phyloP scores from a whole-genome alignment of 64 coral and sea anemone species.

The Acropora yongei region DNA sequence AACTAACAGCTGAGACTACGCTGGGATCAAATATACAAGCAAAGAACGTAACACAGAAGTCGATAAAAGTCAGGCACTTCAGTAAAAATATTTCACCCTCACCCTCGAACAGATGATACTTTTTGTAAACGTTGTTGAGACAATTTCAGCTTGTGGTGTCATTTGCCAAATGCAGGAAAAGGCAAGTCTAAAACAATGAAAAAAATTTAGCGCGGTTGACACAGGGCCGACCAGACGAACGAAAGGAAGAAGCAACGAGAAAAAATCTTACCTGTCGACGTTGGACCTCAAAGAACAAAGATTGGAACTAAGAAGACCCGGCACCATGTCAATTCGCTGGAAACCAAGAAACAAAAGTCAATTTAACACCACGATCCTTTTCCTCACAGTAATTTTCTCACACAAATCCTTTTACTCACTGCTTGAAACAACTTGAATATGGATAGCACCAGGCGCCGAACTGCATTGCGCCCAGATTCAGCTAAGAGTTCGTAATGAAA shows the following conservation, averaged over 20 bases:
- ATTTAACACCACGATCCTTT: too few species aligned
- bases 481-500: background rate
- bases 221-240: background rate
- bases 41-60: background rate
- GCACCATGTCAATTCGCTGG: slow-evolving; percentile 98
- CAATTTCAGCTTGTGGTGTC: slow-evolving; percentile 88
- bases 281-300: slow-evolving; percentile 93
- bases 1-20: too few species aligned
- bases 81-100: background rate
- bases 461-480: too few species aligned
- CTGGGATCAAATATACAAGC: too few species aligned
- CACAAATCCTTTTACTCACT: too few species aligned
- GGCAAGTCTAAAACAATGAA: slow-evolving; percentile 67
- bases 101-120: slow-evolving; percentile 96
- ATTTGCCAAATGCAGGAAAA: slow-evolving; percentile 99
- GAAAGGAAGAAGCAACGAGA: background rate
- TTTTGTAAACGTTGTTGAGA: slow-evolving; percentile 90
- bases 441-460: too few species aligned
- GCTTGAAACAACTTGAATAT: too few species aligned
- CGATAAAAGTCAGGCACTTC: background rate
- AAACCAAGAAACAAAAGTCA: background rate
- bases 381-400: too few species aligned
- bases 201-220: too few species aligned
- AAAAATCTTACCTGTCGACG: slow-evolving; percentile 81
- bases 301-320: slow-evolving; percentile 86